Base-by-base conservation (phyloP, 2,888 invertebrate species). In the Galeruca laticollis region DNA sequence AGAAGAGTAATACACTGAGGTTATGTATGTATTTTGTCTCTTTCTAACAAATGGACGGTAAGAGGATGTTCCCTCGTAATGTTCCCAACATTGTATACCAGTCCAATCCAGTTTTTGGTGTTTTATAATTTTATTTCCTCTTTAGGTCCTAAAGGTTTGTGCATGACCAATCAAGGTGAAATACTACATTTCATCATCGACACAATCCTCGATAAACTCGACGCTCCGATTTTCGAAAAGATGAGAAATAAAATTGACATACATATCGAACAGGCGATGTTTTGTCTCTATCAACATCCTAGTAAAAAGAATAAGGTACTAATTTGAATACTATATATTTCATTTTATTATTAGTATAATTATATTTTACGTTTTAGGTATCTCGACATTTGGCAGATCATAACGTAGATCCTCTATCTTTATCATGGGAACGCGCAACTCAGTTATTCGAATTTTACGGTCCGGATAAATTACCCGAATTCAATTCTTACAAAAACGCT, bases 211-310 rank as follows among this genome's bases (percentile, higher is more conserved):
- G 91, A 93, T 35, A 87, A 91, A 72, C 80, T 93, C 49, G 88
- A 91, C 69, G 90, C 91, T 0, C 91, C 92, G 18, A 87, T 90
- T 8, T 88, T 92, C 59, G 89, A 90, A 20, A 86, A 88, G 56
- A 87, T 89, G 33, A 87, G 91, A 56, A 91, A 92, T 78, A 91
- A 92, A 81, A 88, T 96, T 2, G 90, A 90, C 70, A 92, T 93
- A 76, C 91, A 93, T 76, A 87, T 97, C 80, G 97, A 97, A 80
- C 97, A 98, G 86, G 89, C 92, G 71, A 88, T 93, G 70, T 96
- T 90, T 84, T 98, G 98, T 83, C 86, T 98, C 1, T 97, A 93
- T 83, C 92, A 93, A 1, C 93, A 94, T 86, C 94, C 94, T 0
- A 91, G 89, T 69, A 93, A 90, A 81, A 92, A 91, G 79, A 90